These are phyloP conservation scores for Cyprinella venusta DNA, from an alignment of 2,797 vertebrate species.

Conservation along the genomic window DNA sequence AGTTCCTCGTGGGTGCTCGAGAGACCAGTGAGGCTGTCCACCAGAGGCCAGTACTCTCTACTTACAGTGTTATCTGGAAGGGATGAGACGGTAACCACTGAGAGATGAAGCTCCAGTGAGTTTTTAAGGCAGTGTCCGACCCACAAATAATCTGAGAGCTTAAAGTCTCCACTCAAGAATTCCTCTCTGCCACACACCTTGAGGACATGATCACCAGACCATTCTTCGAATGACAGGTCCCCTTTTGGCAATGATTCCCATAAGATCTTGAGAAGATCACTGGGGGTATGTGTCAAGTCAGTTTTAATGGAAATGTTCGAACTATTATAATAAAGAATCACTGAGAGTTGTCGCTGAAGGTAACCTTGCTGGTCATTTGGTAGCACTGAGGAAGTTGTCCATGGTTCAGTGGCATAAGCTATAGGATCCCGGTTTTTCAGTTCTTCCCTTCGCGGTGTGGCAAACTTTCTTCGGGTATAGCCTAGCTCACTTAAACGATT, in stretches of 20 bases:
- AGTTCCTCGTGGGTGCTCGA: conserved; percentile 77
- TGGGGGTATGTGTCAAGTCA: conserved; percentile 52
- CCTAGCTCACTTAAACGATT: conserved; percentile 76
- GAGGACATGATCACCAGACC: conserved; percentile 65
- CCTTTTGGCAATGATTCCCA: conserved; percentile 48
- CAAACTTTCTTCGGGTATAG: conserved; percentile 79
- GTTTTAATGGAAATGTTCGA: conserved; percentile 46
- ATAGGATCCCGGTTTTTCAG: conserved; percentile 68
- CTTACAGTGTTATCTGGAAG: conserved; percentile 67
- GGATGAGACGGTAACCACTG: conserved; percentile 67
- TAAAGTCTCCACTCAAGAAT: conserved; percentile 71
- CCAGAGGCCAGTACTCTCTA: conserved; percentile 72
- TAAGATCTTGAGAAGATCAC: conserved; percentile 51
- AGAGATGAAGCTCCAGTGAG: conserved; percentile 73
- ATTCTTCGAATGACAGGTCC: conserved; percentile 53
- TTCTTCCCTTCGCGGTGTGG: conserved; percentile 70
- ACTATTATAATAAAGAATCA: conserved; percentile 68
- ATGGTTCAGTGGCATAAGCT: conserved; percentile 77
- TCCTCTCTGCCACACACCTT: conserved; percentile 81
- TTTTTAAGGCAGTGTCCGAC: conserved; percentile 77
- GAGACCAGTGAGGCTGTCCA: conserved; percentile 77
- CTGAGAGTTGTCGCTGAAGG: conserved; percentile 60
- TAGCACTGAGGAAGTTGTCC: conserved; percentile 69
- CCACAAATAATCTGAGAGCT: conserved; percentile 75
- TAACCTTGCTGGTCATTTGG: conserved; percentile 64